Base-by-base conservation (phyloP, 2,113 vertebrate species). In the Catharus minimus region DNA sequence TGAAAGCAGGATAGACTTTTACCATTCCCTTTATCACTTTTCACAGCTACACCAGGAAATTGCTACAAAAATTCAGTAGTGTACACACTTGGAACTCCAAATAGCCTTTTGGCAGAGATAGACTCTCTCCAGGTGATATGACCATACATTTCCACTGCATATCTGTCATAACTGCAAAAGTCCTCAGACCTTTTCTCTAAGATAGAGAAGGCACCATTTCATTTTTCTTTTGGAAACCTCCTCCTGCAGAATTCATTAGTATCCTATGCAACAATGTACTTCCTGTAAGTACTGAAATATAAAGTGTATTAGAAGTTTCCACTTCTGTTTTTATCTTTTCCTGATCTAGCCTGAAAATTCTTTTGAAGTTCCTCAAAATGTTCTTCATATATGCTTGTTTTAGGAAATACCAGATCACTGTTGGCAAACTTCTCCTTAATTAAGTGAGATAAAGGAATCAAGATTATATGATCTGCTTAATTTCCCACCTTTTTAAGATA, bases 321-420 rank as follows among this genome's bases (percentile, higher is more conserved):
- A 95, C 81, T 92, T 89, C 90, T 95, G 69, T 49, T 84, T 95
- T 96, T 95, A 96, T 95, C 95, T 95, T 95, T 94, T 95, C 92
- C 92, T 95, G 93, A 94, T 95, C 95, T 94, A 73, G 86, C 66
- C 81, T 87, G 88, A 92, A 95, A 95, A 89, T 30, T 76, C 90
- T 92, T 96, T 92, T 95, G 95, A 95, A 95, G 88, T 82, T 68
- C 32, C 81, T 95, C 86, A 69, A 86, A 95, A 77, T 92, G 90
- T 95, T 95, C 92, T 88, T 86, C 88, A 61, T 36, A 57, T 57
- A 41, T 61, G 65, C 73, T 94, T 91, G 77, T 68, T 88, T 75
- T 93, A 94, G 71, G 88, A 95, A 95, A 90, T 33, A 94, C 68
- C 88, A 82, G 67, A 82, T 89, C 87, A 71, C 72, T 66, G 81